Base-by-base conservation (phyloP, 2,888 invertebrate species). In the Thelaira solivaga region DNA sequence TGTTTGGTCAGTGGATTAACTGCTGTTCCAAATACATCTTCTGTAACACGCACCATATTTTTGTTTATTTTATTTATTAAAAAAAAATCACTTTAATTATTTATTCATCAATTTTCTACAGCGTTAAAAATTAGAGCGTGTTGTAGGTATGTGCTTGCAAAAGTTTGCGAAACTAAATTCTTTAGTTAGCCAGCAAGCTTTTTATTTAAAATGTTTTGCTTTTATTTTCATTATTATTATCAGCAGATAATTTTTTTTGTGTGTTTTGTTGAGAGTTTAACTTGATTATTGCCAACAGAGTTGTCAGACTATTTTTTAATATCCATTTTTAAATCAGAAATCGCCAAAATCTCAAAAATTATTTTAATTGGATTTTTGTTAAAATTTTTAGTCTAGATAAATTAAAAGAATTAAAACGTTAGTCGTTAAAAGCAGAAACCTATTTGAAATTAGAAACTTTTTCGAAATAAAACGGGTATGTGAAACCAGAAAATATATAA, bases 21-120 rank as follows among this genome's bases (percentile, higher is more conserved):
- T 7, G 85, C 83, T 2, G 31, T 76, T 24, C 88, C 88, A 64
- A 88, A 88, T 10, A 80, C 65, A 79, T 88, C 88, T 80, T 89
- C 86, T 4, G 75, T 83, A 5, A 89, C 84, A 69, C 82, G 80
- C 31, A 88, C 84, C 84, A 88, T 87, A 16, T 55, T 74, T 43
- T 13, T 10, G n/a, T 29, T 41, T 7, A 16, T 22, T 34, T 5
- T 26, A 5, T 39, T 39, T 16, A 13, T 16, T 13, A 0, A 39
- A 4, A 39, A 5, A 13, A 2, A 4, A 36, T 13, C 16, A 39
- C 13, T 13, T 49, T 47, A 20, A 49, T 39, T 43, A 45, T 36
- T 71, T 62, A 57, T 49, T 68, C 57, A 68, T 34, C 34, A 57
- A 68, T 29, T 45, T 67, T 61, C 61, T 65, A 31, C 41, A 29